Evolutionary conservation across 2,797 vertebrate genomes (phyloP).

Genomic region (Eospalax fontanierii): DNA sequence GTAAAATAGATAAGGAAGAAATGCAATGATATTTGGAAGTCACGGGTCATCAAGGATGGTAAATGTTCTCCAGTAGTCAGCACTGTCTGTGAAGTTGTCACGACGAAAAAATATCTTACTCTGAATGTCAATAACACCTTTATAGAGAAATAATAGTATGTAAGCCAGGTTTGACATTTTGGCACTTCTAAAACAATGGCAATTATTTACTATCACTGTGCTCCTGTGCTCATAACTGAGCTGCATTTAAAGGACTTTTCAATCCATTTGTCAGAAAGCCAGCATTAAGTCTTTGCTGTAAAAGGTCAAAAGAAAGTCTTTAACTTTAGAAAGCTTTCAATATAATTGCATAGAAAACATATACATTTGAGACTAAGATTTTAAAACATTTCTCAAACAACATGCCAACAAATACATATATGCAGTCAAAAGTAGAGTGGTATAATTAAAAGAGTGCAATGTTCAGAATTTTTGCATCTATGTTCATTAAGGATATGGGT

Average conservation of each 20-base stretch:
- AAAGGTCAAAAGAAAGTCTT: slow-evolving; percentile 3
- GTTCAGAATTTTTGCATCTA: too few relatives aligned
- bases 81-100: slow-evolving; percentile 6
- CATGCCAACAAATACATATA: background rate
- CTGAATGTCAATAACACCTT: slow-evolving; percentile 22
- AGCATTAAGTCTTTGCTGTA: background rate
- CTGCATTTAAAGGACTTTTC: slow-evolving; percentile 12
- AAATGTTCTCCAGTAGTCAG: slow-evolving; percentile 26
- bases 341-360: slow-evolving; percentile 48
- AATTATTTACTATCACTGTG: background rate
- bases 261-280: slow-evolving; percentile 36
- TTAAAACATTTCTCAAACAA: slow-evolving; percentile 18
- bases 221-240: background rate
- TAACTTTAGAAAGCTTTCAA: slow-evolving; percentile 1
- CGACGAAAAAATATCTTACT: slow-evolving; percentile 15
- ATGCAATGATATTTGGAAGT: slow-evolving; percentile 27
- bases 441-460: background rate
- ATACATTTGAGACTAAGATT: background rate
- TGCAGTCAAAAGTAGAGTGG: background rate
- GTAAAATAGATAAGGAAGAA: slow-evolving; percentile 48
- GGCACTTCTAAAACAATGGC: background rate
- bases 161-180: background rate
- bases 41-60: background rate
- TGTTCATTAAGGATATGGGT: too few relatives aligned
- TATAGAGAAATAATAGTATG: slow-evolving; percentile 35